Percentiles rank a stretch among this genome's conserved stretches.
Conservation (phyloP, 2,113 vertebrate species). For the Scalopus aquaticus region DNA sequence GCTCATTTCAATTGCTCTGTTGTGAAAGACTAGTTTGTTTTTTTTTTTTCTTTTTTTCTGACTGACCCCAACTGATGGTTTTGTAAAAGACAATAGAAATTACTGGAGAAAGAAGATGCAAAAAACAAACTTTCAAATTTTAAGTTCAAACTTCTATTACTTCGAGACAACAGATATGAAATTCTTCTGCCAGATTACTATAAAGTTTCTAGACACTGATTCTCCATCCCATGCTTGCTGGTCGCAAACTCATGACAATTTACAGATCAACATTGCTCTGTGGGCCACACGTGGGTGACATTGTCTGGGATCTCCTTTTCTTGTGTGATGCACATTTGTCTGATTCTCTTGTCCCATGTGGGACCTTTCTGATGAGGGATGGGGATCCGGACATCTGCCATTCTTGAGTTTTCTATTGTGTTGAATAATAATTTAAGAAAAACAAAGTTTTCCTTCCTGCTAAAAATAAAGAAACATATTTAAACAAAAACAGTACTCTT, state of each 20-base stretch:
- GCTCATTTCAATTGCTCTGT: background rate
- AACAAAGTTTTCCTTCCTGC: background rate
- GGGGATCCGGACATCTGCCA: background rate
- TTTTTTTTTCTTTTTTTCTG: background rate
- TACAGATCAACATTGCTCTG: background rate
- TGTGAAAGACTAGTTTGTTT: background rate
- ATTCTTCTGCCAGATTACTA: background rate
- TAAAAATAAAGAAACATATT: background rate
- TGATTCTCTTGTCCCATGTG: background rate
- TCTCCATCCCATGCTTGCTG: rapidly evolving
- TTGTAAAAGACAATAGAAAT: background rate
- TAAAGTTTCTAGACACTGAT: background rate
- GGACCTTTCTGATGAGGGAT: background rate
- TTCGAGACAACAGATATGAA: background rate
- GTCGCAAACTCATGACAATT: rapidly evolving
- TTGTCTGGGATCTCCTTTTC: background rate
- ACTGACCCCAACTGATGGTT: background rate
- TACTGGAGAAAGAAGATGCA: background rate
- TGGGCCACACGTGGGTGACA: too few relatives aligned
- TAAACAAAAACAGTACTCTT: background rate
- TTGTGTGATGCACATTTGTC: background rate
- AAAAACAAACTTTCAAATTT: background rate
- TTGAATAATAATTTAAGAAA: background rate
- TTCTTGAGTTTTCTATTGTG: background rate
- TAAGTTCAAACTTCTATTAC: background rate